Conservation (phyloP, 2,113 vertebrate genomes). For the Prolemur simus region DNA sequence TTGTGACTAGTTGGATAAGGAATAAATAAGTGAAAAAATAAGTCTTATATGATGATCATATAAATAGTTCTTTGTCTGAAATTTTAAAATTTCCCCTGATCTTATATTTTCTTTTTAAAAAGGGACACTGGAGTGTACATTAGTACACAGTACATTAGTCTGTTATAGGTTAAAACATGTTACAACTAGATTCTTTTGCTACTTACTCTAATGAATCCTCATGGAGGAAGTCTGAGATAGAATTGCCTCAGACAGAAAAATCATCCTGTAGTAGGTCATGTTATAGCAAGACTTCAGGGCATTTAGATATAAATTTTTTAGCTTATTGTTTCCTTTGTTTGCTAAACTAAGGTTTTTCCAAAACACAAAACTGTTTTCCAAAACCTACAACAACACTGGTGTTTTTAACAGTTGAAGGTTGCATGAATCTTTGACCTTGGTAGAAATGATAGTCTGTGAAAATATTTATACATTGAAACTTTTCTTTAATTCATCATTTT, state of each 20-base stretch:
- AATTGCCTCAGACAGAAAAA: slow-evolving; percentile 5
- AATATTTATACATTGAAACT: background rate
- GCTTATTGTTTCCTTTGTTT: slow-evolving; percentile 35
- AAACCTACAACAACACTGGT: background rate
- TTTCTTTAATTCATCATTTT: slow-evolving; percentile 9
- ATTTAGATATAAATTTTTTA: slow-evolving; percentile 15
- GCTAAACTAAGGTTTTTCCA: background rate
- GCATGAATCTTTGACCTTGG: slow-evolving; percentile 5
- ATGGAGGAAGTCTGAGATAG: background rate
- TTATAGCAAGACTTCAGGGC: background rate
- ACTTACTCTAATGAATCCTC: slow-evolving; percentile 16
- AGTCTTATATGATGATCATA: background rate
- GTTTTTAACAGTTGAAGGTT: background rate
- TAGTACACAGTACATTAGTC: background rate
- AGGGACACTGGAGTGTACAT: background rate
- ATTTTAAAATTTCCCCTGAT: background rate
- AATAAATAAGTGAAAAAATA: background rate
- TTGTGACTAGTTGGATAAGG: background rate
- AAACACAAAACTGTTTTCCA: background rate
- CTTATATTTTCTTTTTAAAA: background rate
- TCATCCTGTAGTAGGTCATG: background rate
- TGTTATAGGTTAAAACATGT: slow-evolving; percentile 36
- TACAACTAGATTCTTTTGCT: background rate
- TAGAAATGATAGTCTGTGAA: background rate
- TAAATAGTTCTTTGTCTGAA: background rate